Percentiles rank a stretch among this genome's conserved stretches.
Evolutionary conservation across 2,113 vertebrate species (phyloP).

Genomic region (Rhadina sibilatrix): DNA sequence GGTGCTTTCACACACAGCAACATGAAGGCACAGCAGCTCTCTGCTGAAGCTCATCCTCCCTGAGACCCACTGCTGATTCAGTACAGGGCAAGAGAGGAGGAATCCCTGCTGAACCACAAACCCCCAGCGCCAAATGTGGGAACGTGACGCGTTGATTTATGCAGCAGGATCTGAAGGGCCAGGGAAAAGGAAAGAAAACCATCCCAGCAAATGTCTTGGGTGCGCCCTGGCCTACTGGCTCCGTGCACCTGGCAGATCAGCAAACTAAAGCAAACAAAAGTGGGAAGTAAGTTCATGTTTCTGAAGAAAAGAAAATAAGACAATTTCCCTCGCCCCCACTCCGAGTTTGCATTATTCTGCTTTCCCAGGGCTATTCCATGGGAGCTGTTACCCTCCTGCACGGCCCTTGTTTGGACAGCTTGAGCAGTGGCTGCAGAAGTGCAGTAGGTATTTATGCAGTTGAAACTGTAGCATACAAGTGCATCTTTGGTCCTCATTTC

Average conservation of each 20-base stretch:
- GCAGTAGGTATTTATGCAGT: constrained; percentile 77
- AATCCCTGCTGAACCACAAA: background rate
- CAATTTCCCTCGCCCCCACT: constrained; percentile 73
- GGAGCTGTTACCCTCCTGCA: constrained; percentile 76
- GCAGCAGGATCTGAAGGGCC: constrained; percentile 47
- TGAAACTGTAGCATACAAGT: constrained; percentile 39
- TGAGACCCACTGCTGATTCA: background rate
- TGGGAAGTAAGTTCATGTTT: constrained; percentile 81
- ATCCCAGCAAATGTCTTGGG: constrained; percentile 61
- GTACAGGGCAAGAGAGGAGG: background rate
- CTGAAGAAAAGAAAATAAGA: constrained; percentile 80
- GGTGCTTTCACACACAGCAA: background rate
- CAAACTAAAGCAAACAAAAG: constrained; percentile 79
- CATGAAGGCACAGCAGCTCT: background rate
- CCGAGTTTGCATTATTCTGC: constrained; percentile 73
- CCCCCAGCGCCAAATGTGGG: constrained; percentile 52
- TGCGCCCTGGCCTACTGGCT: constrained; percentile 44
- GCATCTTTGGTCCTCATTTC: constrained; percentile 54
- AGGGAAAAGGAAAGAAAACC: constrained; percentile 59
- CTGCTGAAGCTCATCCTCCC: background rate
- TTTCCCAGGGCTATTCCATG: constrained; percentile 87
- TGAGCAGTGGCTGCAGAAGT: constrained; percentile 68
- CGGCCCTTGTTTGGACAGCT: constrained; percentile 89
- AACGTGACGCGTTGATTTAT: constrained; percentile 68
- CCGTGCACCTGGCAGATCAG: constrained; percentile 74